A percentile compares a stretch with the other conserved stretches of the same genome.
These are phyloP conservation scores for Vireo griseus DNA, from an alignment of 2,797 vertebrate species.

Conservation along the genomic window DNA sequence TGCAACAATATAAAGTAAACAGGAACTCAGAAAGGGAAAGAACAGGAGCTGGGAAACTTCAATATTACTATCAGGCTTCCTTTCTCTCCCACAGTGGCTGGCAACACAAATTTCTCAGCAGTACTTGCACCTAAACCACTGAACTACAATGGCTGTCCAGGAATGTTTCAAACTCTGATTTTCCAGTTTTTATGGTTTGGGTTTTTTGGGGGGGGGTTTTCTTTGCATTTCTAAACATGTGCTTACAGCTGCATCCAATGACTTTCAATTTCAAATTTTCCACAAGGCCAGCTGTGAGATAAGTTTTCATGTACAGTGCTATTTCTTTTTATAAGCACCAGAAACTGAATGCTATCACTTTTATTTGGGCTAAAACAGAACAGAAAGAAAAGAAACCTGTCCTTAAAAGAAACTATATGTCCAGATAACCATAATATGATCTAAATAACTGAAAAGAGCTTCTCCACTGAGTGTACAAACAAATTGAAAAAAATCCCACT, in stretches of 20 bases:
- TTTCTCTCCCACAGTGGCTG: neutral
- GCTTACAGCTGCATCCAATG: neutral
- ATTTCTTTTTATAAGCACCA: neutral
- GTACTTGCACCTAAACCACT: neutral
- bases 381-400: neutral
- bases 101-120: neutral
- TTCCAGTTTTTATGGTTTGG: neutral
- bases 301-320: neutral
- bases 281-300: neutral
- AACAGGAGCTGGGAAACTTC: neutral
- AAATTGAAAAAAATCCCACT: neutral
- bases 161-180: neutral
- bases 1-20: neutral
- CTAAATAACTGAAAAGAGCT: neutral
- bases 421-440: neutral
- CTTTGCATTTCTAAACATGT: neutral
- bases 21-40: neutral
- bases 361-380: neutral
- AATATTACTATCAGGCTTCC: neutral
- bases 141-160: neutral
- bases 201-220: neutral
- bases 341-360: neutral
- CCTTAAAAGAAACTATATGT: neutral
- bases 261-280: neutral
- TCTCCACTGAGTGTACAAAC: neutral